Conservation (phyloP, 2,888 invertebrate species). For the Lithophane semibrunnea region DNA sequence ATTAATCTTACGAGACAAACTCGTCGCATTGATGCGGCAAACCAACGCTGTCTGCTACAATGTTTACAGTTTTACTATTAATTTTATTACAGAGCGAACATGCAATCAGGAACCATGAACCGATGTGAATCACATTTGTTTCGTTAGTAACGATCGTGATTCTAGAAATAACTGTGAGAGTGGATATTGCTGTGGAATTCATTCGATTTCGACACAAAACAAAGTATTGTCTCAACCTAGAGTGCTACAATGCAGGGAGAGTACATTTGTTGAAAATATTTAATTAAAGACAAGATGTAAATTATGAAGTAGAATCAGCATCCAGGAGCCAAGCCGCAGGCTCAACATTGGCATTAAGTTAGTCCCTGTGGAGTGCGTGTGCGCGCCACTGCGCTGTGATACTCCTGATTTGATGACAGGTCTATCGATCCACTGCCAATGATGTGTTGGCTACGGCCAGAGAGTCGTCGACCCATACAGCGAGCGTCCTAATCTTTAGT, state of each 20-base stretch:
- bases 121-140: not conserved
- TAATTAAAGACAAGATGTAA: conserved; percentile 5
- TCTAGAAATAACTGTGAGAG: conserved; percentile 1
- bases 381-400: conserved; percentile 12
- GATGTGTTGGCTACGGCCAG: conserved; percentile 31
- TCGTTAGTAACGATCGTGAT: conserved; percentile 8
- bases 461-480: conserved; percentile 23
- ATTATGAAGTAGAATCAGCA: not conserved
- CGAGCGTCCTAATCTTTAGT: conserved; percentile 13
- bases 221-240: not conserved
- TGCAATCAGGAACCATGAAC: not conserved
- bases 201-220: not conserved
- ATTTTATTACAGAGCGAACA: conserved; percentile 14
- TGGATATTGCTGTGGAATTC: conserved; percentile 1
- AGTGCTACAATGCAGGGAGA: not conserved
- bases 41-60: conserved; percentile 19
- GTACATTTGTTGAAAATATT: not conserved
- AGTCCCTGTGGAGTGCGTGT: not conserved
- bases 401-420: conserved; percentile 35
- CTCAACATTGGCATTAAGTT: conserved; percentile 25
- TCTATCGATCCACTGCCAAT: conserved; percentile 52
- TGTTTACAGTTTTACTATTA: conserved; percentile 35
- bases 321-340: not conserved
- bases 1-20: conserved; percentile 64
- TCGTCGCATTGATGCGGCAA: conserved; percentile 61